Evolutionary conservation across 2,888 invertebrate species (phyloP), one percentile per base, ranked within the genome.

Genomic region (Blera fallax): DNA sequence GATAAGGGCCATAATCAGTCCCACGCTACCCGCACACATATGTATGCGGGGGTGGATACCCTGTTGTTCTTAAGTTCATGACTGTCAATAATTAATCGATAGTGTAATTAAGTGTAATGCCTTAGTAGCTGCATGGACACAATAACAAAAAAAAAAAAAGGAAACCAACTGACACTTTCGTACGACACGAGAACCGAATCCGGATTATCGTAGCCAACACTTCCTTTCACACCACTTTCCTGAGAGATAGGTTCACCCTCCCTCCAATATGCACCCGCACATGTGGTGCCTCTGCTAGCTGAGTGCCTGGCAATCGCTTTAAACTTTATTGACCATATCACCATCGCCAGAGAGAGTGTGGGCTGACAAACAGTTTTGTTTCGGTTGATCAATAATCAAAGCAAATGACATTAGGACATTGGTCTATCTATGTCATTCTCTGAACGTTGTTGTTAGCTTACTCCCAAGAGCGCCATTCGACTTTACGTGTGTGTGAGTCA

Each of bases 51-150:
- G 67, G 67, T 32, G 21, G 27, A 10, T 14, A 16, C n/a, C 52
- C 40, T 37, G 16, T 18, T 45, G 21, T 43, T 45, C 32, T 18
- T 45, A 45, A 34, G 37, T 48, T 32, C 74, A 58, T 77, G 58
- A 52, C 65, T 60, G 29, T 58, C 50, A 43, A 60, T 67, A 80
- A 65, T 58, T 64, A 80, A 67, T 80, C 73, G 65, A 80, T 73
- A 60, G 52, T 67, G 65, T 80, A 73, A 80, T 80, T 80, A 73
- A 80, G 79, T 60, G 72, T 73, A 67, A 80, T 65, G 73, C 73
- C 58, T 64, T 43, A 52, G n/a, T 73, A 60, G 79, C 18, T 21
- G 56, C 48, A 24, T 34, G 69, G 27, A 18, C 18, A 54, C 43
- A 40, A 40, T 29, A 21, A 14, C 27, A 37, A 3, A 24, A 0